Evolutionary conservation across 2,797 vertebrate species (phyloP), one percentile per base, ranked within the genome.

Genomic region (Peromyscus attwateri): DNA sequence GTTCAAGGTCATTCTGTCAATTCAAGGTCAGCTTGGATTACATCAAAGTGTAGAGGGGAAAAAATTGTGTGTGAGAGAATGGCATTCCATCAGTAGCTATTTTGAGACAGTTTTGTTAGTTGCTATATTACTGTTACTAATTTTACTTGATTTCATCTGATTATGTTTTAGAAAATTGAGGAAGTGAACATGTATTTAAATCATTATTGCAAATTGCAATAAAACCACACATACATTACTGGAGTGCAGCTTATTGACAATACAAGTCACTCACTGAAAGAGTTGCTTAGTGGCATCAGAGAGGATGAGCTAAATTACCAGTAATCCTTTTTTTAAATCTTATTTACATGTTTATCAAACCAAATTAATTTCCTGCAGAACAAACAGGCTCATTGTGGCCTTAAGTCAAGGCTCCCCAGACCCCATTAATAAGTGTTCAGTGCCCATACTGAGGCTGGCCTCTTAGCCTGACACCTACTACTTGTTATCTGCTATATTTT

Each of bases 151-250:
- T 95, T 95, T 75, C 71, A 76, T 96, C 79, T 85, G 91, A 95
- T 82, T 91, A 23, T 97, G 85, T 96, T 97, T 95, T 95, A 87
- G 94, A 87, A 97, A 96, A 95, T 73, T 49, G 66, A 57, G 84
- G 70, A 93, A 81, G 71, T 88, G 55, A 96, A 73, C 31, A 29
- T 85, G 70, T 96, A 55, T 95, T 96, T 95, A 96, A 95, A 71
- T 95, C 12, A n/a, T 96, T 87, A 88, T 95, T 95, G 88, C 31
- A 89, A 76, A 77, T 62, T 89, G 62, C 75, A 95, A 2, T 92
- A 60, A 87, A 88, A 79, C 55, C 62, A 52, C 75, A 90, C 90
- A 46, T 76, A 55, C 11, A 1, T 85, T 80, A 13, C 17, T 89
- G 31, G 46, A 73, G 80, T 49, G 66, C n/a, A 87, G 4, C 46